phyloP scores from a whole-genome alignment of 2,888 invertebrate genomes.

The Leucozona laternaria region DNA sequence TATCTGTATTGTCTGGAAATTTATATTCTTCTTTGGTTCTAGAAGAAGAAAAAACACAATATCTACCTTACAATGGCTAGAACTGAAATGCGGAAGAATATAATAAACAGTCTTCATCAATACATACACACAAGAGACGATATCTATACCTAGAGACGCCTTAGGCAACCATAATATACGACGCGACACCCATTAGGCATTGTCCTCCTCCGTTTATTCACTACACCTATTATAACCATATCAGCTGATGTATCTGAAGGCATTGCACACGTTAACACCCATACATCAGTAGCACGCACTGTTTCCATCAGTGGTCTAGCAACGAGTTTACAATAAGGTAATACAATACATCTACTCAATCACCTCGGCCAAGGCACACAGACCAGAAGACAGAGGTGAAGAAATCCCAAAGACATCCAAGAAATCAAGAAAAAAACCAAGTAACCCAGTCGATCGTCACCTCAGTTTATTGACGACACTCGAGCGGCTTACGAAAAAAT shows the following conservation, averaged over 20 bases:
- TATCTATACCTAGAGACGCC: constrained; percentile 21
- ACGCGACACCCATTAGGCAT: constrained; percentile 57
- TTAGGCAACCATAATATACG: constrained; percentile 44
- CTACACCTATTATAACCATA: not conserved
- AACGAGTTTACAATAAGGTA: constrained; percentile 59
- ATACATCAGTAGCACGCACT: constrained; percentile 49
- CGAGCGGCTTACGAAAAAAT: constrained; percentile 68
- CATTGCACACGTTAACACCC: constrained; percentile 42
- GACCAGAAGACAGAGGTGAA: constrained; percentile 49
- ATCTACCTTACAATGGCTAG: not conserved
- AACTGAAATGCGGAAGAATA: constrained; percentile 60
- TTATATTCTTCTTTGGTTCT: constrained; percentile 8
- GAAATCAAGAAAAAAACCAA: constrained; percentile 72
- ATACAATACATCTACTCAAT: constrained; percentile 58
- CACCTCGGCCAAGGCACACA: constrained; percentile 45
- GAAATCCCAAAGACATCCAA: constrained; percentile 32
- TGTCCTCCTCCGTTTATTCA: constrained; percentile 66
- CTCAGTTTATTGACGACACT: constrained; percentile 73
- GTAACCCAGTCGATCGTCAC: constrained; percentile 68
- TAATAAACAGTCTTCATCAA: not conserved
- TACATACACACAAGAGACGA: constrained; percentile 24
- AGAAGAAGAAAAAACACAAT: constrained; percentile 13
- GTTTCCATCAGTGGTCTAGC: constrained; percentile 38
- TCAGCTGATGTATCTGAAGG: constrained; percentile 57
- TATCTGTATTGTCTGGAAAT: not conserved